These are phyloP conservation scores for Cryptophagus acutangulus DNA, from an alignment of 2,888 invertebrate species.

Conservation along the genomic window DNA sequence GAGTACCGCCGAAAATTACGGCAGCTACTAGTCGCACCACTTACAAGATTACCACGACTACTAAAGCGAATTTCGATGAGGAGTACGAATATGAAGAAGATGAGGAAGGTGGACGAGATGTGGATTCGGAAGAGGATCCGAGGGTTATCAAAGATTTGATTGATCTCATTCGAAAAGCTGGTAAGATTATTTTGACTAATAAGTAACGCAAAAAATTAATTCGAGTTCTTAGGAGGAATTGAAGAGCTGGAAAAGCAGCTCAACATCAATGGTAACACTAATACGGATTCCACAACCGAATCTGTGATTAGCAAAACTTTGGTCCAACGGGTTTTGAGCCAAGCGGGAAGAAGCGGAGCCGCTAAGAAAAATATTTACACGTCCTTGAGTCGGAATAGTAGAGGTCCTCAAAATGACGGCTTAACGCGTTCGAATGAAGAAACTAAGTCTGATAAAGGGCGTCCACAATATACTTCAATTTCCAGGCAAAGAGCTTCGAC, in stretches of 20 bases:
- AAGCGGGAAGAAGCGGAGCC: slow-evolving; percentile 34
- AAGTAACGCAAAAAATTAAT: slow-evolving; percentile 2
- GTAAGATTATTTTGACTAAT: slow-evolving; percentile 45
- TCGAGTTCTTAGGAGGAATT: slow-evolving; percentile 66
- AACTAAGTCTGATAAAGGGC: slow-evolving; percentile 44
- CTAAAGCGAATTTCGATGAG: slow-evolving; percentile 36
- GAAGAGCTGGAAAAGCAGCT: slow-evolving; percentile 81
- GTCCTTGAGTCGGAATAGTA: slow-evolving; percentile 58
- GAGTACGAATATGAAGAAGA: slow-evolving; percentile 48
- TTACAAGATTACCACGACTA: slow-evolving; percentile 39
- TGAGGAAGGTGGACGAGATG: slow-evolving; percentile 45
- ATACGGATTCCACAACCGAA: slow-evolving; percentile 53
- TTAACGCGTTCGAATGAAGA: slow-evolving; percentile 41
- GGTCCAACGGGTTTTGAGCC: slow-evolving; percentile 67
- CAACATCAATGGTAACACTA: slow-evolving; percentile 43
- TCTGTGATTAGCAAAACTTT: slow-evolving; percentile 68
- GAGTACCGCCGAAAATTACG: slow-evolving; percentile 43
- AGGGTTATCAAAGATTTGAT: slow-evolving; percentile 77
- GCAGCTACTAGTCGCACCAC: slow-evolving; percentile 44
- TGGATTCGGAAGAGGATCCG: slow-evolving; percentile 63
- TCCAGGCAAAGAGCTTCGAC: slow-evolving; percentile 38
- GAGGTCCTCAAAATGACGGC: slow-evolving; percentile 56
- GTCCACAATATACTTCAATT: slow-evolving; percentile 46
- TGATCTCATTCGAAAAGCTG: slow-evolving; percentile 79
- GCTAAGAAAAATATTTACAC: slow-evolving; percentile 40